Evolutionary conservation across 37 sponge, comb jelly and placozoan species (phyloP), one percentile per base, ranked within the genome.

Genomic region (Axinella damicornis): DNA sequence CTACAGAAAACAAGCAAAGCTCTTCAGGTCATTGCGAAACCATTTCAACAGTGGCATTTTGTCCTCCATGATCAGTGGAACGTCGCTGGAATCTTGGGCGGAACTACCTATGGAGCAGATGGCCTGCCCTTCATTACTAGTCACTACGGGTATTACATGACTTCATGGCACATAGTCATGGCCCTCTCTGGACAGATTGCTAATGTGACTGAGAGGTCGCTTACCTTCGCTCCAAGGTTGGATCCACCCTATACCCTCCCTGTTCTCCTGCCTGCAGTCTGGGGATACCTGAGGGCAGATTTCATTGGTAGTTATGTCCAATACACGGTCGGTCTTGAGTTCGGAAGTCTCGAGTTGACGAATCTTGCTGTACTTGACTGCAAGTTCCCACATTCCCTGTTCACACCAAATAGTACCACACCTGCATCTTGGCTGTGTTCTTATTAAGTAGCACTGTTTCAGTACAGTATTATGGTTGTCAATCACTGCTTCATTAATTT

Each of bases 71-170:
- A 79, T 38, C 21, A 36, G 28, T 79, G 80, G 80, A 79, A 79
- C 21, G 66, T 79, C 46, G 66, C 67, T 65, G 80, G 80, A 2
- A 19, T 79, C 54, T 19, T 79, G 24, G 80, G 67, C 2, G 67
- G 80, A 39, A 27, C 17, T 2, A 27, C 21, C 19, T 65, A 65
- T 37, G 36, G 32, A 19, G 15, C 36, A 37, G 12, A 31, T 33
- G 74, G 41, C 25, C 65, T 64, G 46, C 66, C 80, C 19, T 79
- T 14, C 16, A 52, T 64, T 32, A 79, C 80, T 46, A 79, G 80
- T 16, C 80, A 79, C 53, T 79, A 79, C 27, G 80, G 80, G 53
- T 79, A 30, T 66, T 79, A 52, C 80, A 79, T 79, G 80, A 37
- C 80, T 5, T 17, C 80, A 1, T 79, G 80, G 80, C 80, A 79